Conservation (phyloP, 2,113 vertebrate genomes). For the Heptranchias perlo region DNA sequence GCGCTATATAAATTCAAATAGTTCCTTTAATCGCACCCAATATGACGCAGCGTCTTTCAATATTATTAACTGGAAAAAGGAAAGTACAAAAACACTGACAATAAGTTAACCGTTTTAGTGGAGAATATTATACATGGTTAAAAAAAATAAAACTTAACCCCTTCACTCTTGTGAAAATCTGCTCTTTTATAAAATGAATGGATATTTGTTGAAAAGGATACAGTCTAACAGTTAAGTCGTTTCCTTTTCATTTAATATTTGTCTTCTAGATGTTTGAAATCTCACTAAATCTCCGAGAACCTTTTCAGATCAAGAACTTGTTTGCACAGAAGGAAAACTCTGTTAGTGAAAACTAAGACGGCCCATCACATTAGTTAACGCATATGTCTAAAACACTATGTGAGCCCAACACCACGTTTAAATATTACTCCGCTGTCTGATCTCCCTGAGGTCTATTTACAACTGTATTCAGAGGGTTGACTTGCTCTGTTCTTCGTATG, state of each 20-base stretch:
- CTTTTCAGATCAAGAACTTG: not conserved
- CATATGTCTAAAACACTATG: not conserved
- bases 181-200: not conserved
- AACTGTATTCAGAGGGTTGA: not conserved
- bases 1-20: not conserved
- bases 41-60: not conserved
- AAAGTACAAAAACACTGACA: not conserved
- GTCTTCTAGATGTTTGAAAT: not conserved
- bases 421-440: not conserved
- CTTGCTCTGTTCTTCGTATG: not conserved
- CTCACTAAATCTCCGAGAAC: not conserved
- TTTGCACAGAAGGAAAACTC: not conserved
- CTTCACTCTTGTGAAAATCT: not conserved
- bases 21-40: not conserved
- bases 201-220: not conserved
- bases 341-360: not conserved
- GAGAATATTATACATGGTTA: not conserved
- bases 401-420: not conserved
- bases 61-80: not conserved
- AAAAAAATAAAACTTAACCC: not conserved
- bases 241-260: not conserved
- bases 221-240: not conserved
- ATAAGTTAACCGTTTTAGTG: not conserved
- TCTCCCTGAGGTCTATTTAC: not conserved
- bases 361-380: not conserved